Conservation (phyloP, 1,140 invertebrate genomes). For the Yoshiicerus persimilis region DNA sequence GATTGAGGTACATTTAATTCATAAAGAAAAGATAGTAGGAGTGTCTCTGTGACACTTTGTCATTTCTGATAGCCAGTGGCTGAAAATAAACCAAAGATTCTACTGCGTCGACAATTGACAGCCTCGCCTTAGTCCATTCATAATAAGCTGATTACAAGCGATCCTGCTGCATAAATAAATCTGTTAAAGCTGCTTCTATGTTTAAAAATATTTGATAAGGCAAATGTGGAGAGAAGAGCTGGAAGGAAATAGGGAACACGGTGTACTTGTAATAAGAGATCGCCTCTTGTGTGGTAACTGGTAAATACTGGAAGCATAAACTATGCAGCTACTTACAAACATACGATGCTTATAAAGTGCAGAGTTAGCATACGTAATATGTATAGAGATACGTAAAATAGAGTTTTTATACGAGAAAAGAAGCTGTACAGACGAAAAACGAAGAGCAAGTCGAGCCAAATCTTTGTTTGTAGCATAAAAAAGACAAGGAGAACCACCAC, state of each 20-base stretch:
- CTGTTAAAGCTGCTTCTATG: neutral
- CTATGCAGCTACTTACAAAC: neutral
- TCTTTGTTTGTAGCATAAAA: neutral
- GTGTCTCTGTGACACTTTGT: constrained; percentile 7
- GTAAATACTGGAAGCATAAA: neutral
- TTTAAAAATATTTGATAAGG: constrained; percentile 6
- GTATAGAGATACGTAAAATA: neutral
- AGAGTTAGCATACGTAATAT: neutral
- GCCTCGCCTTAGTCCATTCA: constrained; percentile 20
- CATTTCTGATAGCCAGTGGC: neutral
- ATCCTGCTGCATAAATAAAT: constrained; percentile 3
- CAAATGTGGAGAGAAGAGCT: neutral
- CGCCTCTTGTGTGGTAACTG: neutral
- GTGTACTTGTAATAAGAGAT: neutral
- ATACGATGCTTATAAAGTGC: neutral
- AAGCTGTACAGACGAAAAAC: neutral
- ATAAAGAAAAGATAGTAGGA: neutral
- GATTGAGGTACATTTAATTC: neutral
- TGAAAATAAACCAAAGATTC: neutral
- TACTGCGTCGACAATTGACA: constrained; percentile 15
- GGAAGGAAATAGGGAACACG: neutral
- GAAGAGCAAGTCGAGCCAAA: neutral
- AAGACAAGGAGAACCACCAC: neutral
- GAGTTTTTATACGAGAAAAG: neutral
- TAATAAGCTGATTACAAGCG: constrained; percentile 1